Conservation (phyloP, 1,140 invertebrate species). For the Drosophila jambulina region DNA sequence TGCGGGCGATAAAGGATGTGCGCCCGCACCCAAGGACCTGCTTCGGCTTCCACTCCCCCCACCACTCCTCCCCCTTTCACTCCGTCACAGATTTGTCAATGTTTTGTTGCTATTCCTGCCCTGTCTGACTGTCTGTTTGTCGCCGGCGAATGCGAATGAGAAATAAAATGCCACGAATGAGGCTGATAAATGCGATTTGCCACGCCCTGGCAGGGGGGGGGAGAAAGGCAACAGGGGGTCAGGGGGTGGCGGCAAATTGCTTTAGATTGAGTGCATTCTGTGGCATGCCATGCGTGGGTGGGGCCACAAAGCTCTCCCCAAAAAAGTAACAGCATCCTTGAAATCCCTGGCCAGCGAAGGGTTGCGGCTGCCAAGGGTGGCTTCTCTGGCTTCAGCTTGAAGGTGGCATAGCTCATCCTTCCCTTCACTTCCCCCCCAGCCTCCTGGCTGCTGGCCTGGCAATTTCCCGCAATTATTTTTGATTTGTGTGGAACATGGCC, state of each 20-base stretch:
- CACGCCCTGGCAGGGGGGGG: conserved; percentile 37
- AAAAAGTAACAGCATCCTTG: conserved; percentile 6
- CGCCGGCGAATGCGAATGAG: conserved; percentile 46
- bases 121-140: conserved; percentile 29
- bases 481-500: conserved; percentile 53
- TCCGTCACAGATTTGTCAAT: conserved; percentile 64
- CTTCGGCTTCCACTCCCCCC: neutral
- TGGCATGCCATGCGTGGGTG: conserved; percentile 7
- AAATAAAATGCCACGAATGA: conserved; percentile 73
- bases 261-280: conserved; percentile 55
- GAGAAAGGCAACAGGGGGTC: conserved; percentile 1
- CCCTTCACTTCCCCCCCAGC: neutral
- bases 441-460: conserved; percentile 11
- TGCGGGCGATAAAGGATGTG: conserved; percentile 57
- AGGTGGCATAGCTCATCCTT: neutral
- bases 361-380: conserved; percentile 6
- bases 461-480: conserved; percentile 71
- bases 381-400: neutral
- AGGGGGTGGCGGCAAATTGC: conserved; percentile 47
- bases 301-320: neutral
- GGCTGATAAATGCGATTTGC: conserved; percentile 78
- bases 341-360: neutral
- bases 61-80: neutral
- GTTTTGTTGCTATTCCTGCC: conserved; percentile 36
- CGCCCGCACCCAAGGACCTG: conserved; percentile 18